Percentiles rank a stretch among this genome's conserved stretches.
Conservation (phyloP, 2,113 vertebrate genomes). For the Salvelinus sp. region DNA sequence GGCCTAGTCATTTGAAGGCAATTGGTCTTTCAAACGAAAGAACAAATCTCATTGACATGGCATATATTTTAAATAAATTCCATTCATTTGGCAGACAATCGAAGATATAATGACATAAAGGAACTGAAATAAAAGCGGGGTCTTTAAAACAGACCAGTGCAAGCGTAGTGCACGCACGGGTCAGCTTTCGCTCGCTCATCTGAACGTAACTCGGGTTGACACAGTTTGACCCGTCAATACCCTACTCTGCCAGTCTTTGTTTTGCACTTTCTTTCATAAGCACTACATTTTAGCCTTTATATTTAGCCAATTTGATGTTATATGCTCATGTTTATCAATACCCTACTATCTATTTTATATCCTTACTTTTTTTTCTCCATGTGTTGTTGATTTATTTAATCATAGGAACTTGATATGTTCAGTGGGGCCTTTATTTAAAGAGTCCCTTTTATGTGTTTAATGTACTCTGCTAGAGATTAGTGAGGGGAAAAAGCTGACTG, state of each 20-base stretch:
- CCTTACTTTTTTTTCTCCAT: neutral
- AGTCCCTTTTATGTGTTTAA: conserved; percentile 32
- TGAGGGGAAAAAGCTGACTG: conserved; percentile 32
- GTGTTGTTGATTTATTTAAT: neutral
- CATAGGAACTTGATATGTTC: neutral
- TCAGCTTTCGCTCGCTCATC: conserved; percentile 66
- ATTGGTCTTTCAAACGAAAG: conserved; percentile 4
- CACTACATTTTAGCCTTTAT: conserved; percentile 53
- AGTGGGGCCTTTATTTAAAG: conserved; percentile 17
- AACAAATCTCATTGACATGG: conserved; percentile 3
- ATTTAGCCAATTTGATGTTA: conserved; percentile 52
- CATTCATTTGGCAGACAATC: conserved; percentile 53
- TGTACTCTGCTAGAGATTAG: conserved; percentile 43
- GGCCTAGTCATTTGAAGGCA: neutral
- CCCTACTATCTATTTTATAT: conserved; percentile 53
- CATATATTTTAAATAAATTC: conserved; percentile 54
- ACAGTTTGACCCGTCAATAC: conserved; percentile 72
- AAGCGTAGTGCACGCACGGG: conserved; percentile 30
- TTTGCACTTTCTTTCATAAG: conserved; percentile 47
- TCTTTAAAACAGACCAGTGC: conserved; percentile 47
- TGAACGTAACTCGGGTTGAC: conserved; percentile 78
- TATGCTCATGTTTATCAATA: conserved; percentile 63
- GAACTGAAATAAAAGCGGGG: conserved; percentile 49
- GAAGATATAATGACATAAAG: conserved; percentile 66
- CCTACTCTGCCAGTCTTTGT: conserved; percentile 61